Conservation (phyloP, 2,888 invertebrate species). For the Tinea semifulvella region DNA sequence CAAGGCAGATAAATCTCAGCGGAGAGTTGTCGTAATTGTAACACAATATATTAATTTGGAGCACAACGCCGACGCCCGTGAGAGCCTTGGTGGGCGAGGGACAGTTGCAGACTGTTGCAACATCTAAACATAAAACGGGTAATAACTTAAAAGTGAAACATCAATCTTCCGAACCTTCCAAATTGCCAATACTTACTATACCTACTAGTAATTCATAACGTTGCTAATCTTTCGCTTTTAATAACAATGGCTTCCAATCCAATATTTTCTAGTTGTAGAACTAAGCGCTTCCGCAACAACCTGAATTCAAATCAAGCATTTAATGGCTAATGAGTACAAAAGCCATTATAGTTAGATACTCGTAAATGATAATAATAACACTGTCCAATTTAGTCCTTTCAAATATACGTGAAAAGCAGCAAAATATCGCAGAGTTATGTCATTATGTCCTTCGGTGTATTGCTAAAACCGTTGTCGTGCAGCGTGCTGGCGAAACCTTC, state of each 20-base stretch:
- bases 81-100: constrained; percentile 25
- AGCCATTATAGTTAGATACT: no score
- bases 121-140: constrained; percentile 11
- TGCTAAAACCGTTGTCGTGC: constrained; percentile 22
- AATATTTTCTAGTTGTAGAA: no score
- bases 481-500: constrained; percentile 25
- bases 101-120: constrained; percentile 15
- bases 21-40: constrained; percentile 26
- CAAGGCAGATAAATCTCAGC: constrained; percentile 21
- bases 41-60: constrained; percentile 46
- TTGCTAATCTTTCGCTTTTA: no score
- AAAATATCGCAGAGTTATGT: constrained; percentile 5
- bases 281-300: no score
- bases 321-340: no score
- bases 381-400: not conserved
- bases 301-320: no score
- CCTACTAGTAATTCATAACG: no score
- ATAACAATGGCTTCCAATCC: no score
- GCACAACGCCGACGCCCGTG: constrained; percentile 32
- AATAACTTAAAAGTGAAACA: constrained; percentile 5
- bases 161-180: not conserved
- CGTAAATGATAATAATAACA: not conserved
- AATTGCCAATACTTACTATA: no score
- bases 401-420: constrained; percentile 4
- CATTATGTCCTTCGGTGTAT: constrained; percentile 14